phyloP scores from a whole-genome alignment of 2,888 invertebrate genomes.

The Anarsia innoxiella region DNA sequence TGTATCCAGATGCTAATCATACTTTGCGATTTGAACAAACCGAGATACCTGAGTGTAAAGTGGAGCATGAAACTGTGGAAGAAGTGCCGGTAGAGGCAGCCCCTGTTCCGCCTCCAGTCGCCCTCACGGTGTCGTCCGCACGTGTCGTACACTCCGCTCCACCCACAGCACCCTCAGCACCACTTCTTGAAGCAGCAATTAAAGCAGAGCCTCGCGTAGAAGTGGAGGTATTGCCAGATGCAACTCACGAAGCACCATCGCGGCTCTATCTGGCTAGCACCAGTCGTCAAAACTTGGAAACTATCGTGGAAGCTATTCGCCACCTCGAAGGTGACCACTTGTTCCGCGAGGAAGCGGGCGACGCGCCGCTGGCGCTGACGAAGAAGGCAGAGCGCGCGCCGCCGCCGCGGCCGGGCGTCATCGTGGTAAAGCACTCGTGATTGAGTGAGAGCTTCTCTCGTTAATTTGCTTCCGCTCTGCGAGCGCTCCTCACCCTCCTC shows the following conservation, averaged over 20 bases:
- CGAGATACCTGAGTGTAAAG: conserved; percentile 46
- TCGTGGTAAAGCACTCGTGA: conserved; percentile 92
- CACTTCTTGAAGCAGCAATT: conserved; percentile 89
- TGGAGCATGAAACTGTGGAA: conserved; percentile 48
- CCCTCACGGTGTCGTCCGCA: conserved; percentile 44
- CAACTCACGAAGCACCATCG: conserved; percentile 50
- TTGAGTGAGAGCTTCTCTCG: conserved; percentile 41
- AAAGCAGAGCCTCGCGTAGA: conserved; percentile 92
- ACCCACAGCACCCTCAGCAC: conserved; percentile 57
- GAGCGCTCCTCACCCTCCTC: conserved; percentile 61
- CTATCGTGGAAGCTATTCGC: conserved; percentile 98
- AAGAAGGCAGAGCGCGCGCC: conserved; percentile 64
- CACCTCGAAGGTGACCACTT: conserved; percentile 97
- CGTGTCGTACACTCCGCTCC: conserved; percentile 41
- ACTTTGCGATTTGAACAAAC: conserved; percentile 31
- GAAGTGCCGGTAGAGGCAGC: conserved; percentile 28
- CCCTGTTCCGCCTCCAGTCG: conserved; percentile 12
- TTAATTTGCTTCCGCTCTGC: conserved; percentile 44
- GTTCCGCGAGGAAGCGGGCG: conserved; percentile 84
- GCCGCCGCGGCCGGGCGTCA: conserved; percentile 89
- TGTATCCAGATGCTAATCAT: conserved; percentile 69
- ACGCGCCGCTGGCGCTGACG: conserved; percentile 77
- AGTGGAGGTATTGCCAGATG: conserved; percentile 78
- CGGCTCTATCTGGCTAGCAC: conserved; percentile 74
- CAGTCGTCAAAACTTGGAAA: conserved; percentile 96